Conservation (phyloP, 2,113 vertebrate species). For the Acanthisitta chloris region DNA sequence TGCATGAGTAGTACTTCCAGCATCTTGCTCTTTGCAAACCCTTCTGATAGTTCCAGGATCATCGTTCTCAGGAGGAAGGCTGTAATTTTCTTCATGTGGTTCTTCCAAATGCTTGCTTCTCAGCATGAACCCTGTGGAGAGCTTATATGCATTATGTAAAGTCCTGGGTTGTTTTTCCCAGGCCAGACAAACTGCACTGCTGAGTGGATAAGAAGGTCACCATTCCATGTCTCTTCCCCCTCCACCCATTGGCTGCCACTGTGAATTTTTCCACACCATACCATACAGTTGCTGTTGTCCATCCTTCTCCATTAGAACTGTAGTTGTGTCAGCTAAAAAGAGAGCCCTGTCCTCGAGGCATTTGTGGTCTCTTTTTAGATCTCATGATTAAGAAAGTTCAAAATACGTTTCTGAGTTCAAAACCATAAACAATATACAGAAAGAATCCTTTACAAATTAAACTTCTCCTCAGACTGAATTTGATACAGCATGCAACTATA, state of each 20-base stretch:
- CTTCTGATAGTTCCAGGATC: background rate
- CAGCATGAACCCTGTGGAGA: background rate
- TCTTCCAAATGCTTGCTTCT: background rate
- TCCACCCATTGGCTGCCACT: background rate
- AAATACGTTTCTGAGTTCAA: background rate
- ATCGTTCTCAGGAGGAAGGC: background rate
- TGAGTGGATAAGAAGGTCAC: background rate
- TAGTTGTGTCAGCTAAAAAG: background rate
- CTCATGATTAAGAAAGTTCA: background rate
- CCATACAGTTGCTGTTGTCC: background rate
- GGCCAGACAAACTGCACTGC: background rate
- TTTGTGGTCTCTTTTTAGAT: background rate
- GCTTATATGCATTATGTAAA: fast-evolving
- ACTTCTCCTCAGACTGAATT: background rate
- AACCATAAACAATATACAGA: background rate
- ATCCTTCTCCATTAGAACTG: background rate
- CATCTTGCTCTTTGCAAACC: background rate
- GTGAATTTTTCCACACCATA: background rate
- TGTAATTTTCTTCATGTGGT: background rate
- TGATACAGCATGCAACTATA: background rate
- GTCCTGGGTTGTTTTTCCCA: background rate
- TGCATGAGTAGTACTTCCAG: background rate
- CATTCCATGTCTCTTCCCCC: background rate
- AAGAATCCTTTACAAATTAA: background rate
- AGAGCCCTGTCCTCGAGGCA: background rate